A percentile compares a stretch with the other conserved stretches of the same genome.
Evolutionary conservation across 1,140 invertebrate genomes (phyloP).

Genomic region (Chironomus striatipennis): DNA sequence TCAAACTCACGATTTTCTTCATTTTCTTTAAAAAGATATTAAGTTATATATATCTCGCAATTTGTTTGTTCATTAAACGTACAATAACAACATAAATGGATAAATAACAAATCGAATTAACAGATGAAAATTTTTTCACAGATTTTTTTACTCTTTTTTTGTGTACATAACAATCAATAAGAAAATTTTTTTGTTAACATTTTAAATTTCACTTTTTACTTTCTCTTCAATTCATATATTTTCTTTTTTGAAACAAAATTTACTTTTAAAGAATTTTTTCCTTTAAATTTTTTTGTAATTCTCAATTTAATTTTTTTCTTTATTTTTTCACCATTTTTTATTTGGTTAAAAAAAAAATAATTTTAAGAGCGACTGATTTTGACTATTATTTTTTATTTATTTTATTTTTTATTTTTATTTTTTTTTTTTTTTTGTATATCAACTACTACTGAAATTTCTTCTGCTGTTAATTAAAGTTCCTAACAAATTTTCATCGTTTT

Average conservation of each 20-base stretch:
- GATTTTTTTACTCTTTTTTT: neutral
- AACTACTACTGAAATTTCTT: neutral
- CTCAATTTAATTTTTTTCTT: neutral
- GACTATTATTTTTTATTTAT: neutral
- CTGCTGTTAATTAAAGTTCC: neutral
- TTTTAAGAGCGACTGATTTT: constrained; percentile 16
- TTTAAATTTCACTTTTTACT: neutral
- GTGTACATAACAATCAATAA: neutral
- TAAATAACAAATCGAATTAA: constrained; percentile 9
- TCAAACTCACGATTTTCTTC: no score
- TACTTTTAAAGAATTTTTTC: neutral
- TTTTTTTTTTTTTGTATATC: neutral
- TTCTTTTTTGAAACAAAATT: neutral
- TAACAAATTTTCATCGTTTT: no score
- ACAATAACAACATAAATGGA: constrained; percentile 5
- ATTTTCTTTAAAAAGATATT: no score
- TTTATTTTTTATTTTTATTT: neutral
- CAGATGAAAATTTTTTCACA: neutral
- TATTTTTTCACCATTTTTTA: neutral
- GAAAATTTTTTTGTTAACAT: neutral
- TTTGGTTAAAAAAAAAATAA: neutral
- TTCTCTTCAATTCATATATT: neutral
- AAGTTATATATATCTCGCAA: no score
- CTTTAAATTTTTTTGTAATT: neutral
- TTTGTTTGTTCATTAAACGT: neutral